A percentile compares a stretch with the other conserved stretches of the same genome.
phyloP scores from a whole-genome alignment of 2,888 invertebrate genomes.

The Tetrapedia diversipes region DNA sequence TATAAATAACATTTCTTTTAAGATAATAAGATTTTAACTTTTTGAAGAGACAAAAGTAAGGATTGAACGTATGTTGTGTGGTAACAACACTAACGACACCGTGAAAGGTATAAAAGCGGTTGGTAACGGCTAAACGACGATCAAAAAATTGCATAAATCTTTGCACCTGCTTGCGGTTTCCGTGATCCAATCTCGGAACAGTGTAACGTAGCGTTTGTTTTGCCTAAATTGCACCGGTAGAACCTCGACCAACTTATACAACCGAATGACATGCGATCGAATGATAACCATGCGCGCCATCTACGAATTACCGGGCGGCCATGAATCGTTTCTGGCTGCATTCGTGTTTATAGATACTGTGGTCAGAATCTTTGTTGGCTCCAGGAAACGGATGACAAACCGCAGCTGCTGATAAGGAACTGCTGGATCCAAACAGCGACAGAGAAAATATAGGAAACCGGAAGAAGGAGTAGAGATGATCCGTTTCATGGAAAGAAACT shows the following conservation, averaged over 20 bases:
- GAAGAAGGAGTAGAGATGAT: background rate
- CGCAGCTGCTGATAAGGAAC: conserved; percentile 47
- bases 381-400: conserved; percentile 48
- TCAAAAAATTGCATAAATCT: conserved; percentile 2
- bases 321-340: conserved; percentile 20
- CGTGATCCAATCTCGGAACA: background rate
- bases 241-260: background rate
- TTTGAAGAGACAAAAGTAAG: too few relatives aligned
- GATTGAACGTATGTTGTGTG: background rate
- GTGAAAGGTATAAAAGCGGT: background rate
- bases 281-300: conserved; percentile 3
- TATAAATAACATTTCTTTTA: too few relatives aligned
- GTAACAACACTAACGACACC: background rate
- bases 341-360: conserved; percentile 25
- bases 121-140: background rate
- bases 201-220: background rate
- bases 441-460: conserved; percentile 20
- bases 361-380: conserved; percentile 23
- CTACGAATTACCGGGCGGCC: background rate
- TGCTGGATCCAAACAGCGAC: conserved; percentile 14
- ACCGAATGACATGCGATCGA: background rate
- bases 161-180: background rate
- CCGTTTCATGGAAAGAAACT: conserved; percentile 19
- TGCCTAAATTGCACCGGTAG: background rate
- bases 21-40: too few relatives aligned